Percentiles rank a stretch among this genome's conserved stretches.
These are phyloP conservation scores for Cranoglanis bouderius DNA, from an alignment of 2,113 vertebrate species.

Conservation along the genomic window DNA sequence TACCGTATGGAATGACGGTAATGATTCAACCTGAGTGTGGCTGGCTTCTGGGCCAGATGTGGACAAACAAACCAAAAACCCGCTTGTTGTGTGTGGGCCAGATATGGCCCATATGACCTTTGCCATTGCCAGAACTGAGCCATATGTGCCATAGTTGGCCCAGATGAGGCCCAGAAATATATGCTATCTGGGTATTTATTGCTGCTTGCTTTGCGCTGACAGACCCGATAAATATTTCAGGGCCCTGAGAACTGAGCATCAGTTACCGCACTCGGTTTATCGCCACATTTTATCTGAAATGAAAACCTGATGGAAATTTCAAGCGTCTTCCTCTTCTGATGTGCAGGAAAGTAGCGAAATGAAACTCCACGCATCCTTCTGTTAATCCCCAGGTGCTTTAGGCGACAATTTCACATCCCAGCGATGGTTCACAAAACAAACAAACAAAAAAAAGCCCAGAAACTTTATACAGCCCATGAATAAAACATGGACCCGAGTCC, in stretches of 20 bases:
- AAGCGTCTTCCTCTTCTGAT: constrained; percentile 38
- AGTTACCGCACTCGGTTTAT: constrained; percentile 37
- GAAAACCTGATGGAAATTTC: constrained; percentile 38
- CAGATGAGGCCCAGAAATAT: too few species aligned
- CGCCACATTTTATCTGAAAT: constrained; percentile 31
- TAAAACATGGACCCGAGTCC: constrained; percentile 81
- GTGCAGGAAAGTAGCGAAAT: not conserved
- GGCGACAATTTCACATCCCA: constrained; percentile 35
- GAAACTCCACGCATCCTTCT: constrained; percentile 14
- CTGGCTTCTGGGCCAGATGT: too few species aligned
- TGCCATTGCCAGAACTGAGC: too few species aligned
- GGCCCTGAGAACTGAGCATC: constrained; percentile 41
- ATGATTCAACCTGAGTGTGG: too few species aligned
- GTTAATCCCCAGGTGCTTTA: constrained; percentile 56
- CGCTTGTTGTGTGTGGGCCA: too few species aligned
- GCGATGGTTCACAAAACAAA: constrained; percentile 33
- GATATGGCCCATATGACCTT: too few species aligned
- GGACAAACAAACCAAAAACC: too few species aligned
- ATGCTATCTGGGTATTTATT: too few species aligned
- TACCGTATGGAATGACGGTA: too few species aligned
- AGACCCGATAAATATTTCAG: constrained; percentile 68
- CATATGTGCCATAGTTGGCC: too few species aligned
- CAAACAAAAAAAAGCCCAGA: constrained; percentile 60
- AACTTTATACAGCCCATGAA: constrained; percentile 84
- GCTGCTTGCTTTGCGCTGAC: constrained; percentile 55